Conservation (phyloP, 2,888 invertebrate species). For the Anaspis maculata region DNA sequence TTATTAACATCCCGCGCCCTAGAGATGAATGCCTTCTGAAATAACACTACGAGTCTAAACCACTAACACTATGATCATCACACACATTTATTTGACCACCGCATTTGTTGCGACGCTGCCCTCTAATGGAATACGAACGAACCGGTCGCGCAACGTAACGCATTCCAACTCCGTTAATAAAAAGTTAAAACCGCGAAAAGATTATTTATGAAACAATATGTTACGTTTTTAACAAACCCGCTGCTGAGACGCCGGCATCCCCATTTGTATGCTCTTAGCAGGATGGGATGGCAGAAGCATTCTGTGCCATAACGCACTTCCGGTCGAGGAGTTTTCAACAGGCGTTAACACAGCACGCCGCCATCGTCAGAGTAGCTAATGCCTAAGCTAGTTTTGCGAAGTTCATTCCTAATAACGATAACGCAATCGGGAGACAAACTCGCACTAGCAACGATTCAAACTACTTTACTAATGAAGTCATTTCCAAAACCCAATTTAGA, state of each 20-base stretch:
- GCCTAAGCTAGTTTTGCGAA: conserved; percentile 20
- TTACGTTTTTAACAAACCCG: conserved; percentile 21
- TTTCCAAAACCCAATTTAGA: conserved; percentile 26
- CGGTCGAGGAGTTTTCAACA: conserved; percentile 18
- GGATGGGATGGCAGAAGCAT: conserved; percentile 16
- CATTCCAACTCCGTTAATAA: conserved; percentile 7
- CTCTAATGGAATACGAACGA: conserved; percentile 18
- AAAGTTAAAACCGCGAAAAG: conserved; percentile 17
- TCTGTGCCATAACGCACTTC: conserved; percentile 20
- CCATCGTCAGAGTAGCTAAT: conserved; percentile 19
- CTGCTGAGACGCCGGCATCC: conserved; percentile 14
- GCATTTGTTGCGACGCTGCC: conserved; percentile 14
- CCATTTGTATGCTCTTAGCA: conserved; percentile 21
- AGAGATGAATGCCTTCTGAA: conserved; percentile 16
- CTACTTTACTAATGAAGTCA: conserved; percentile 22
- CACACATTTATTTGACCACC: conserved; percentile 13
- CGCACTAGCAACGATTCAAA: conserved; percentile 22
- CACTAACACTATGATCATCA: conserved; percentile 12
- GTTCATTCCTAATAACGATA: conserved; percentile 25
- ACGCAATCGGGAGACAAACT: conserved; percentile 23
- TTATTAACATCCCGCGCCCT: conserved; percentile 19
- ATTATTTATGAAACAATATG: conserved; percentile 24
- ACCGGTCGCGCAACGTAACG: conserved; percentile 11
- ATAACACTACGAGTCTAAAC: conserved; percentile 8
- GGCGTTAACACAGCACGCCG: conserved; percentile 13